Evolutionary conservation across 1,140 invertebrate species (phyloP).

Genomic region (Chrysopa pallens): DNA sequence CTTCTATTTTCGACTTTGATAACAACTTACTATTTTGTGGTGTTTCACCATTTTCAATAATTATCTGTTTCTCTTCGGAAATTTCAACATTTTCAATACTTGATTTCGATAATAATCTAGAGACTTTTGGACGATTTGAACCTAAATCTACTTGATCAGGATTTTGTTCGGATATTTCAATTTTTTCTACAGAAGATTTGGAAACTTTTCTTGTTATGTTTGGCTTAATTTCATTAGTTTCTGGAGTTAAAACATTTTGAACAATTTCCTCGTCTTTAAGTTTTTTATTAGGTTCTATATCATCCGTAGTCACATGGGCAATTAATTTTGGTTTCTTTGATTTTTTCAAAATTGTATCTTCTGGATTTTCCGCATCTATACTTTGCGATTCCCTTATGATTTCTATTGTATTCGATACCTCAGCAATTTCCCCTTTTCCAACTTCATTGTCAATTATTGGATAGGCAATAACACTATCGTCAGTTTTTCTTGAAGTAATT

Average conservation of each 20-base stretch:
- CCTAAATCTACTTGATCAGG: too few species aligned
- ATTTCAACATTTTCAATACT: too few species aligned
- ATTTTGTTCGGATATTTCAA: too few species aligned
- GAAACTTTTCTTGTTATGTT: too few species aligned
- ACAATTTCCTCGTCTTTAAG: too few species aligned
- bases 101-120: too few species aligned
- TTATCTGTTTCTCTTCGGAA: too few species aligned
- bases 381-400: not conserved
- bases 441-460: constrained; percentile 3
- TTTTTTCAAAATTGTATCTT: not conserved
- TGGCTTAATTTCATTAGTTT: too few species aligned
- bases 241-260: too few species aligned
- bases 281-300: not conserved
- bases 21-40: constrained; percentile 18
- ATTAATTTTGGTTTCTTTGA: constrained; percentile 8
- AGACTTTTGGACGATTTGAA: too few species aligned
- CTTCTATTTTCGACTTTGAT: too few species aligned
- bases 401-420: not conserved
- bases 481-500: not conserved
- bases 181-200: too few species aligned
- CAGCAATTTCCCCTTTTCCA: not conserved
- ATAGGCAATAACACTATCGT: not conserved
- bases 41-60: constrained; percentile 16
- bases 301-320: constrained; percentile 4
- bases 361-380: not conserved